These are phyloP conservation scores for Manduca sexta DNA, from an alignment of 1,140 invertebrate genomes.

Conservation along the genomic window DNA sequence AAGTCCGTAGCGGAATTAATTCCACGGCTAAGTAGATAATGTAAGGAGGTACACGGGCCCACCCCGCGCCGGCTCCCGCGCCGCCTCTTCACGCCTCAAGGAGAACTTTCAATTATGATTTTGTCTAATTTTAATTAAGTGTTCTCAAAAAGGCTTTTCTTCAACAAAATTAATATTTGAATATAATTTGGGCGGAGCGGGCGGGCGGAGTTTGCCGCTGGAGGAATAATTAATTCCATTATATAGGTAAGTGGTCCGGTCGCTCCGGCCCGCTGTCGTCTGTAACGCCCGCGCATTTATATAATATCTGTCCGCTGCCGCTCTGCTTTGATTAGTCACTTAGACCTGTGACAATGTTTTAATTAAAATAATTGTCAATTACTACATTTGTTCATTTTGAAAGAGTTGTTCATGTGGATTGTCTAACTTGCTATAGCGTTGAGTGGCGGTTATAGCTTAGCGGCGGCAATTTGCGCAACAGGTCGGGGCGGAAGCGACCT, in stretches of 20 bases:
- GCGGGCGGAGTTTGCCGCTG: conserved; percentile 57
- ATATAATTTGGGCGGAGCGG: conserved; percentile 69
- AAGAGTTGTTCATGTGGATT: too few relatives aligned
- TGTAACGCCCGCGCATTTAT: too few relatives aligned
- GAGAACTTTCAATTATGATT: conserved; percentile 73
- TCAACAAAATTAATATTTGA: conserved; percentile 71
- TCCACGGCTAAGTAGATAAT: conserved; percentile 68
- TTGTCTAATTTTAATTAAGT: conserved; percentile 74
- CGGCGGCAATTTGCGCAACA: conserved; percentile 63
- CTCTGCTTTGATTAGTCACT: too few relatives aligned
- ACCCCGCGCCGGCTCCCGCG: conserved; percentile 12
- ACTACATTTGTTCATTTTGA: too few relatives aligned
- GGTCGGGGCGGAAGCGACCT: conserved; percentile 71
- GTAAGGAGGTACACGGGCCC: conserved; percentile 50
- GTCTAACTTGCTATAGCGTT: not conserved
- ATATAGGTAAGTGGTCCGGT: conserved; percentile 45
- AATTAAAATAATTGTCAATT: too few relatives aligned
- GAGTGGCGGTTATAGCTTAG: not conserved
- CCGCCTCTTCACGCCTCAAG: conserved; percentile 67
- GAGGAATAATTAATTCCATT: conserved; percentile 69
- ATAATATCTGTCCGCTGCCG: conserved; percentile 16
- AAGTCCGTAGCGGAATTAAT: conserved; percentile 55
- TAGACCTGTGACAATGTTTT: too few relatives aligned
- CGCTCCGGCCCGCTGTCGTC: conserved; percentile 17
- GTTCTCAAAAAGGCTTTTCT: conserved; percentile 70